phyloP scores from a whole-genome alignment of 2,888 invertebrate genomes.

The Hyppa rectilinea region DNA sequence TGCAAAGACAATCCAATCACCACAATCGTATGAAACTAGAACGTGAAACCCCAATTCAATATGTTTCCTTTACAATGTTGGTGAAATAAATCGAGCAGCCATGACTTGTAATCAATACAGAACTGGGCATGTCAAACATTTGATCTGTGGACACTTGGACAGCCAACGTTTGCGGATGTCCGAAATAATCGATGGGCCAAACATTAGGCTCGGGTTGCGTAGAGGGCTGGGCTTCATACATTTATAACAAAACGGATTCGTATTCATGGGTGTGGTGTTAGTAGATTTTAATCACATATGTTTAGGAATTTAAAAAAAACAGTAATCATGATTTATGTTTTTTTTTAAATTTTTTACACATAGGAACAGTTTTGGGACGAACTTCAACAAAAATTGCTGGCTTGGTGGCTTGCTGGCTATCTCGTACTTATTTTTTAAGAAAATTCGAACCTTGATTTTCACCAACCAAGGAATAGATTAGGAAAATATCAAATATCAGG shows the following conservation, averaged over 20 bases:
- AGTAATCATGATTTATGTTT: not conserved
- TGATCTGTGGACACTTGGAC: constrained; percentile 60
- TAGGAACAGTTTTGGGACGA: not conserved
- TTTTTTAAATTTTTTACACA: not conserved
- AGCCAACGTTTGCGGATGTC: constrained; percentile 76
- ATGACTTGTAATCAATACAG: constrained; percentile 56
- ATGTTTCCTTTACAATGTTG: constrained; percentile 27
- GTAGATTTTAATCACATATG: not conserved
- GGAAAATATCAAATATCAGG: not conserved
- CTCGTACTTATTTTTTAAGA: not conserved
- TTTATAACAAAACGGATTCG: not conserved
- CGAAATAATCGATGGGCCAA: constrained; percentile 78
- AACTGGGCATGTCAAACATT: constrained; percentile 68
- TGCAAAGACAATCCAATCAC: constrained; percentile 55
- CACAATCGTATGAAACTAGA: constrained; percentile 18
- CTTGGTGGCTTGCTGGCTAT: too few species aligned
- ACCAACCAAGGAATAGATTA: not conserved
- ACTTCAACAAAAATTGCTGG: not conserved
- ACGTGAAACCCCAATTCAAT: not conserved
- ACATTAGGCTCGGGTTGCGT: constrained; percentile 73
- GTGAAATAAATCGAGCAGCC: constrained; percentile 32
- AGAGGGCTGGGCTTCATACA: constrained; percentile 43
- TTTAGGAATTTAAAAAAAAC: not conserved
- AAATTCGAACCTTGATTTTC: not conserved
- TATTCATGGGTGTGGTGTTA: not conserved